phyloP scores from a whole-genome alignment of 2,888 invertebrate species.

The Synergus itoensis region DNA sequence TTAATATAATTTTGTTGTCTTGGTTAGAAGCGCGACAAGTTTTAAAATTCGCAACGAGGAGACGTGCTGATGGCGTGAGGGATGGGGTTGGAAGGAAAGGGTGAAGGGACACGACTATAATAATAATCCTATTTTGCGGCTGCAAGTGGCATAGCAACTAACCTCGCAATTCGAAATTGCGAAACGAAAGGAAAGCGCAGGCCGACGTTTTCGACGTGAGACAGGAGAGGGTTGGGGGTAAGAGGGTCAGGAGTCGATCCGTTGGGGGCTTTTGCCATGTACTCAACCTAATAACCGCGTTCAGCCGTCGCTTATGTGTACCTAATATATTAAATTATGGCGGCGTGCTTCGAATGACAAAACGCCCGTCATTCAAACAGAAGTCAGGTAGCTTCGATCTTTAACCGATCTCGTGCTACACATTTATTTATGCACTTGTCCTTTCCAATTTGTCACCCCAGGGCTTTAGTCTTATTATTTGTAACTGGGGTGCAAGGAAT shows the following conservation, averaged over 20 bases:
- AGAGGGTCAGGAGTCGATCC: constrained; percentile 64
- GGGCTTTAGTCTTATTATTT: not conserved
- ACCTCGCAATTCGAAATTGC: constrained; percentile 64
- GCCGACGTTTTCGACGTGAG: constrained; percentile 15
- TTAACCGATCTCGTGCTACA: constrained; percentile 15
- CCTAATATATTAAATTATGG: constrained; percentile 76
- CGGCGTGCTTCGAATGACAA: constrained; percentile 70
- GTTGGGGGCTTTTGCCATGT: constrained; percentile 63
- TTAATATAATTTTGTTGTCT: no score
- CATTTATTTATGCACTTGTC: constrained; percentile 18
- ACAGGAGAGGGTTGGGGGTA: constrained; percentile 46
- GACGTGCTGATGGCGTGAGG: constrained; percentile 31
- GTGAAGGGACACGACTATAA: constrained; percentile 64
- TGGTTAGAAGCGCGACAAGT: not conserved
- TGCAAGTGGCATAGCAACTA: constrained; percentile 74
- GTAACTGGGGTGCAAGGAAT: not conserved
- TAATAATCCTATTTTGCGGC: constrained; percentile 74
- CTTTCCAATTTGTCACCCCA: constrained; percentile 15
- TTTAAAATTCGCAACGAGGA: constrained; percentile 19
- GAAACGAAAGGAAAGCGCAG: constrained; percentile 46
- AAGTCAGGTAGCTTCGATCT: constrained; percentile 33
- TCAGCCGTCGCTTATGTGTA: constrained; percentile 76
- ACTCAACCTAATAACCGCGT: constrained; percentile 76
- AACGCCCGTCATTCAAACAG: constrained; percentile 17
- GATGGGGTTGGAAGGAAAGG: constrained; percentile 39